Evolutionary conservation across 1,140 invertebrate species (phyloP), one percentile per base, ranked within the genome.

Genomic region (Matsumurasca onukii): DNA sequence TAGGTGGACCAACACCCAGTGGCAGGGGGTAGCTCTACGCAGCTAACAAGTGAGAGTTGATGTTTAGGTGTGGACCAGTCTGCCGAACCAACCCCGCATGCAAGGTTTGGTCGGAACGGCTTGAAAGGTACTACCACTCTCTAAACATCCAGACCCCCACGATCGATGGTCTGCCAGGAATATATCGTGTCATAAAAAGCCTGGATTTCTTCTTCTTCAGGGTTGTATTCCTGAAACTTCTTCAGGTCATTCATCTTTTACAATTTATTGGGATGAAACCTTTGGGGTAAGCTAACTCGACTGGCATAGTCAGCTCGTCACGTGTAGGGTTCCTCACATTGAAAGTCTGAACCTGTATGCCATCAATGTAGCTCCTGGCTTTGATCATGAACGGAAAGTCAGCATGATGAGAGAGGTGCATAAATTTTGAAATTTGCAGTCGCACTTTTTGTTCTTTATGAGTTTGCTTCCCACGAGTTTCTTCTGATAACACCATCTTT

Each of bases 371-470:
- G 52, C 2, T 59, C 34, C 45, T 68, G 15, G 66, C 25, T 22
- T 61, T 29, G 5, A 66, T 45, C 31, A 59, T 24, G 49, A 22
- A 48, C n/a, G 52, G 52, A 67, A 20, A 25, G 25, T 27, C 57
- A 63, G 5, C 27, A n/a, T 30, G n/a, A 67, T 70, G 63, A 1
- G 69, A 65, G 51, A 70, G 67, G 25, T 70, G 69, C 29, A 51
- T 48, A 17, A 70, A 66, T 17, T 39, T 68, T 27, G 39, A 68
- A 34, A 70, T 70, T 22, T 62, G 39, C 27, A 70, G 67, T 13
- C 27, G 29, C 1, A 70, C 30, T 48, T 70, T 70, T 49, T 70
- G 3, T 61, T 68, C 48, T 31, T 29, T 70, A 2, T 30, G 68
- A n/a, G 45, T 39, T 55, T 49, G 3, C 30, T 52, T 52, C 2